Evolutionary conservation across 2,797 vertebrate genomes (phyloP), one percentile per base, ranked within the genome.

Genomic region (Chrosomus eos): DNA sequence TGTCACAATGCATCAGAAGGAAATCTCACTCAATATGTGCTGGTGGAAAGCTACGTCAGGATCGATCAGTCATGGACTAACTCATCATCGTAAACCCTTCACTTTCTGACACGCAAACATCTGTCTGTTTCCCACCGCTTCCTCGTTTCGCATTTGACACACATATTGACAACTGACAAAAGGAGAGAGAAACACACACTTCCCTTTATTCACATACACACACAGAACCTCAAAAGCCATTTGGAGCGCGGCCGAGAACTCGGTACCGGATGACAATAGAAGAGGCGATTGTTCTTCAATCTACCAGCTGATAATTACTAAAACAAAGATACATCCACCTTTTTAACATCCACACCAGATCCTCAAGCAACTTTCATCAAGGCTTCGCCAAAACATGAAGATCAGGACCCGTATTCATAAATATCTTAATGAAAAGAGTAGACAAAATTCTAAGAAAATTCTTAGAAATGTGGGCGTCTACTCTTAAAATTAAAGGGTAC

Each of bases 81-180:
- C 9, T 10, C 67, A 26, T 72, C 67, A 14, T 21, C 4, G 31
- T 36, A 33, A 77, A 36, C 38, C 62, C n/a, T 43, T 43, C 11
- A 5, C 40, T 76, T 43, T 76, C 36, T 83, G 82, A 58, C 74
- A 70, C 26, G 36, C 82, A 66, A 43, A 60, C 67, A 66, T 53
- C 43, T 26, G 66, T 60, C 82, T 76, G 72, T 21, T 74, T 43
- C n/a, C 31, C 28, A 26, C 48, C 55, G 45, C 62, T 67, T 68
- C 82, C 82, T 78, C 70, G 74, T 82, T 86, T 72, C 19, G 8
- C 51, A 33, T 82, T 48, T 72, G 81, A 83, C 68, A 86, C 72
- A 62, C 74, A 78, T 48, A 78, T 19, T 62, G 73, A 55, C 72
- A 79, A 83, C 19, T 74, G 55, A 74, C 16, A 38, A 66, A 68